These are phyloP conservation scores for Paramuricea clavata DNA, from an alignment of 92 coral and sea anemone genomes.

Conservation along the genomic window DNA sequence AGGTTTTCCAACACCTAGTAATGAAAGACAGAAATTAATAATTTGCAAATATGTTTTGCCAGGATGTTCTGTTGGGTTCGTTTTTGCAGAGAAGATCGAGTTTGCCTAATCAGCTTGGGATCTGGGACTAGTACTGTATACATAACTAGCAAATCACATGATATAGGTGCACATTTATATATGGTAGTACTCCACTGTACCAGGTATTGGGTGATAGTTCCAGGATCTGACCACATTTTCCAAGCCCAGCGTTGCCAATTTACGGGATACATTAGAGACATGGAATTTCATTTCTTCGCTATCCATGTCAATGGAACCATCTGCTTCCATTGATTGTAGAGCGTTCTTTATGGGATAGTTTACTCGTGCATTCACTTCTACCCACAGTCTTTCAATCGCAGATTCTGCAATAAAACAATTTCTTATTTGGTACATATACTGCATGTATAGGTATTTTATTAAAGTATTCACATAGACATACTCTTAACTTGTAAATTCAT, in stretches of 20 bases:
- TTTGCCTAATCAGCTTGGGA: no score
- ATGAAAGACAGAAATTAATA: not conserved
- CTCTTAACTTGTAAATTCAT: no score
- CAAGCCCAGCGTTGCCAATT: slow-evolving; percentile 11
- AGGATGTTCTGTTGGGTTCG: no score
- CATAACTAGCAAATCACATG: not conserved
- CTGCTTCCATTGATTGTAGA: slow-evolving; percentile 53
- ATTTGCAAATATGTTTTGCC: not conserved
- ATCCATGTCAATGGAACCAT: slow-evolving; percentile 47
- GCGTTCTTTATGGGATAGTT: slow-evolving; percentile 68
- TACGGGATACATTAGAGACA: slow-evolving; percentile 40
- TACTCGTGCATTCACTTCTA: slow-evolving; percentile 66
- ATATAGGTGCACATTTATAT: no score
- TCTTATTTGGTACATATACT: no score
- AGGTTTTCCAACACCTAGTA: slow-evolving; percentile 52
- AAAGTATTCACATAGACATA: no score
- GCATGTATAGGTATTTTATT: not conserved
- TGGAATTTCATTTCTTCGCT: slow-evolving; percentile 35
- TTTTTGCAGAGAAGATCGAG: no score
- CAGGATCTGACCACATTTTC: slow-evolving; percentile 50
- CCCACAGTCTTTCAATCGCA: slow-evolving; percentile 63
- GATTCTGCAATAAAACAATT: slow-evolving; percentile 44
- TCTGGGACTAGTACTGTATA: no score
- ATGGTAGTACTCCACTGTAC: no score
- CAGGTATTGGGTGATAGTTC: slow-evolving; percentile 68